phyloP scores from a whole-genome alignment of 2,797 vertebrate genomes.

The Ciconia nigra region DNA sequence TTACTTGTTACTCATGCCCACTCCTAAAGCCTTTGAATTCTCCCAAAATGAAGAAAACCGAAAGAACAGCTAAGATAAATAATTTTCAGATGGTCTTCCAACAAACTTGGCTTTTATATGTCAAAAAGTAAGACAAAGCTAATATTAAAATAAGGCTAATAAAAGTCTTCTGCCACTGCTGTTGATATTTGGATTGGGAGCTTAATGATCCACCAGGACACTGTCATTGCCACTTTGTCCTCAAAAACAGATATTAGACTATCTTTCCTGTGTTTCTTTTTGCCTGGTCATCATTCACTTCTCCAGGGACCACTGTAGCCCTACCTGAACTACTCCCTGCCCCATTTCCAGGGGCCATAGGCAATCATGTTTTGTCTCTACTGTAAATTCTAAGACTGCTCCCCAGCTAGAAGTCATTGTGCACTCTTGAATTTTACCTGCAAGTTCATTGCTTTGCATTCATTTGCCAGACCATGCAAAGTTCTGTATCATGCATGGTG shows the following conservation, averaged over 20 bases:
- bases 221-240: background rate
- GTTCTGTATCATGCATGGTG: background rate
- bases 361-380: background rate
- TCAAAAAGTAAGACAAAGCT: background rate
- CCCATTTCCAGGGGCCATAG: background rate
- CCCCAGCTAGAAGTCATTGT: background rate
- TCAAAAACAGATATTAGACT: background rate
- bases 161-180: background rate
- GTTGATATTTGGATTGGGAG: background rate
- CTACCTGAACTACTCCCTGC: background rate
- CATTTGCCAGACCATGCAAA: background rate
- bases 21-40: background rate
- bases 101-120: background rate
- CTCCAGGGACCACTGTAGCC: background rate
- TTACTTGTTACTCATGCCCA: background rate
- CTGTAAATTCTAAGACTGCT: background rate
- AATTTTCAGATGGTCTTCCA: background rate
- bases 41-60: background rate
- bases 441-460: background rate
- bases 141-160: background rate
- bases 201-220: background rate
- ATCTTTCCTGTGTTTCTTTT: background rate
- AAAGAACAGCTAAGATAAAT: background rate
- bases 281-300: background rate
- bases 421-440: background rate